Conservation (phyloP, 2,113 vertebrate species). For the Myrmecophaga tridactyla region DNA sequence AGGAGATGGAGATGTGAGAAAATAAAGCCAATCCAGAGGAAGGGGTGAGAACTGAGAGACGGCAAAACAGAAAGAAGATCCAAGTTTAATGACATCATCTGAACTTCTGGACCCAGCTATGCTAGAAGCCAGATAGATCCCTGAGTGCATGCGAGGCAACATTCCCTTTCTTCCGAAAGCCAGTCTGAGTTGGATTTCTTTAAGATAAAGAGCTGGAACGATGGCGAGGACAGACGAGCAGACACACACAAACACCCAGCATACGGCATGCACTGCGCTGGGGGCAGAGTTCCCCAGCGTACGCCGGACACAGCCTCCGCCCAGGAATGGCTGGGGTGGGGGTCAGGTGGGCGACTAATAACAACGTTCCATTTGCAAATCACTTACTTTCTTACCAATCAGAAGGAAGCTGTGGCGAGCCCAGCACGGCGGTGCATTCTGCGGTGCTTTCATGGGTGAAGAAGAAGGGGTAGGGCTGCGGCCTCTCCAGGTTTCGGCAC, state of each 20-base stretch:
- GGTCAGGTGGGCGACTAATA: neutral
- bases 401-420: neutral
- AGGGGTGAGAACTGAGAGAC: neutral
- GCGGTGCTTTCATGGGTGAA: neutral
- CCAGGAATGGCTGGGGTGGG: neutral
- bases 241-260: neutral
- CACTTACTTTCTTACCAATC: neutral
- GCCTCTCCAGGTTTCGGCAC: neutral
- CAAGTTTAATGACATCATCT: neutral
- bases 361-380: slow-evolving; percentile 18
- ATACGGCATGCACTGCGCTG: no score
- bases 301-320: neutral
- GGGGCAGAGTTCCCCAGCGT: neutral
- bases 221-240: neutral
- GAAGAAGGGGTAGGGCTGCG: neutral
- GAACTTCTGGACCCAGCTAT: neutral
- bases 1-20: neutral
- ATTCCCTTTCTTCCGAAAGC: neutral
- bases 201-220: neutral
- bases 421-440: no score
- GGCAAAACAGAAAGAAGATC: neutral
- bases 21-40: neutral
- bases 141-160: neutral
- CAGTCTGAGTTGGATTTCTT: neutral
- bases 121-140: neutral